Evolutionary conservation across 2,797 vertebrate species (phyloP).

Genomic region (Eulemur coronatus): DNA sequence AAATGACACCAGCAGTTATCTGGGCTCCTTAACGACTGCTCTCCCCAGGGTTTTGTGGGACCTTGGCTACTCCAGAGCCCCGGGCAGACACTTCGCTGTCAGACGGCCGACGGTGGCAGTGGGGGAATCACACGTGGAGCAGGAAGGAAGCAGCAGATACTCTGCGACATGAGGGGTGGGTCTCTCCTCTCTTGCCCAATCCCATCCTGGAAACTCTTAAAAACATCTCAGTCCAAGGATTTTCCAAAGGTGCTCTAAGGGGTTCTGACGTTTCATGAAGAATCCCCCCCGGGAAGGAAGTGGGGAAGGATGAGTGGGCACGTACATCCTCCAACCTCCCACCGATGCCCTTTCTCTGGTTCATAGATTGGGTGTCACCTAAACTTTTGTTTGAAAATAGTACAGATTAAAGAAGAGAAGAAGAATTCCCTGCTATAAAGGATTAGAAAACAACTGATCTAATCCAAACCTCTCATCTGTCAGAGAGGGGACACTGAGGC

Average conservation of each 20-base stretch:
- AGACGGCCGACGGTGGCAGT: background rate
- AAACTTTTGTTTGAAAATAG: conserved; percentile 21
- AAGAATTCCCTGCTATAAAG: background rate
- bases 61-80: background rate
- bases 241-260: background rate
- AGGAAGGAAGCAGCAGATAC: background rate
- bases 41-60: background rate
- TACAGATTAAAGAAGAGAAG: background rate
- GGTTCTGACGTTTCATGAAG: background rate
- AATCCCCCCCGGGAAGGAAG: background rate
- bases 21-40: background rate
- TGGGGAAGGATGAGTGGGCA: background rate
- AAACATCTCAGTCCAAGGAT: background rate
- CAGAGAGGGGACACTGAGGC: background rate
- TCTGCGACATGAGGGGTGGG: no score
- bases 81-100: background rate
- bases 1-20: background rate
- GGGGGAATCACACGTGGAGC: background rate
- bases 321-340: background rate
- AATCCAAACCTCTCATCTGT: background rate
- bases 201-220: background rate
- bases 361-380: background rate
- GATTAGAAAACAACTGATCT: background rate
- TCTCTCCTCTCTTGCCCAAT: background rate
- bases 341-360: background rate